Evolutionary conservation across 2,888 invertebrate species (phyloP).

Genomic region (Rapana venosa): DNA sequence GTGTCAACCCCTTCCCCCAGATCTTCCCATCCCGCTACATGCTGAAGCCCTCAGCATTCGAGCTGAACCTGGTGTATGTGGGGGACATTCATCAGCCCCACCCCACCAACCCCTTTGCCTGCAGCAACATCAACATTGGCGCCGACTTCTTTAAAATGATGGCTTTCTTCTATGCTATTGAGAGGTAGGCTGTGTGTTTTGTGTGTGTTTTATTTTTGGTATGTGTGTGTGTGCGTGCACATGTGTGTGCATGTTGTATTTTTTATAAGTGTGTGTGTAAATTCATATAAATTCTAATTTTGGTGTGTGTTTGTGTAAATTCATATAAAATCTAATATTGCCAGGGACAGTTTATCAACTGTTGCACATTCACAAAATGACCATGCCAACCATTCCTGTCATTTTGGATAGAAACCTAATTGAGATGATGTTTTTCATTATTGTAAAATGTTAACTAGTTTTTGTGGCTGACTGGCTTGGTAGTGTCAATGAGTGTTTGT

Average conservation of each 20-base stretch:
- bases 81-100: conserved; percentile 77
- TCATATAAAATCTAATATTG: too few relatives aligned
- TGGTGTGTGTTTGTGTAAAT: too few relatives aligned
- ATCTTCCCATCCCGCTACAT: conserved; percentile 69
- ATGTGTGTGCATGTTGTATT: not conserved
- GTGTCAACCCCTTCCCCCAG: conserved; percentile 62
- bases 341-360: too few relatives aligned
- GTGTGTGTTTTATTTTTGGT: not conserved
- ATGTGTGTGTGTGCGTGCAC: not conserved
- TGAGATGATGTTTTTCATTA: too few relatives aligned
- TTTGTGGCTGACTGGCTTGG: too few relatives aligned
- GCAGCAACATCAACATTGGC: conserved; percentile 75
- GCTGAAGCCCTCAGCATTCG: conserved; percentile 57
- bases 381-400: too few relatives aligned
- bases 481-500: too few relatives aligned
- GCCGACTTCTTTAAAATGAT: conserved; percentile 71
- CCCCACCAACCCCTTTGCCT: conserved; percentile 70
- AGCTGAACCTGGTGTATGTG: conserved; percentile 77
- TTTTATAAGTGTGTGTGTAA: not conserved
- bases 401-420: too few relatives aligned
- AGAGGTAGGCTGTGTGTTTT: conserved; percentile 44
- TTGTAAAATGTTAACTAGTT: too few relatives aligned
- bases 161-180: conserved; percentile 78
- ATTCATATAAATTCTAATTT: too few relatives aligned
- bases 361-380: too few relatives aligned